phyloP scores from a whole-genome alignment of 2,113 vertebrate species.

The Scolopax mira region DNA sequence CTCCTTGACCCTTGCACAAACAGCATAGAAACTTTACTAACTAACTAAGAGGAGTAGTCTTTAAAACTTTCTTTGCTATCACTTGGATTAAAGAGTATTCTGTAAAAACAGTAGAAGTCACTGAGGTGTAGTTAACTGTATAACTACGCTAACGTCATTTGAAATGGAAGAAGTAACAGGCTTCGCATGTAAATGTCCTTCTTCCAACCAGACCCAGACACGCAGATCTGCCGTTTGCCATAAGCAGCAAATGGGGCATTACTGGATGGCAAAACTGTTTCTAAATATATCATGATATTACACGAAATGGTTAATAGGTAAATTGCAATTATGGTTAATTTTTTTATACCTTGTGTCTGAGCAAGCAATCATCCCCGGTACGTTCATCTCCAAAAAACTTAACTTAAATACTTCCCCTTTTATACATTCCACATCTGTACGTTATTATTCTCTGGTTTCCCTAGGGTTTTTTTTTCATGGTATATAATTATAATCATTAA shows the following conservation, averaged over 20 bases:
- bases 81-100: slow-evolving; percentile 41
- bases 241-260: background rate
- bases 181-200: background rate
- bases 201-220: background rate
- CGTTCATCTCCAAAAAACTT: slow-evolving; percentile 31
- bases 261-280: background rate
- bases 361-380: slow-evolving; percentile 3
- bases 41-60: background rate
- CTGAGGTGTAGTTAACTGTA: slow-evolving; percentile 29
- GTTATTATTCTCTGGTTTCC: background rate
- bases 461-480: background rate
- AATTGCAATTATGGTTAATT: slow-evolving; percentile 58
- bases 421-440: background rate
- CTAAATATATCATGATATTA: slow-evolving; percentile 11
- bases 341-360: slow-evolving; percentile 40
- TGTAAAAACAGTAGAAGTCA: slow-evolving; percentile 41
- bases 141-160: background rate
- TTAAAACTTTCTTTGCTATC: slow-evolving; percentile 40
- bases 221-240: background rate
- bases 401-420: slow-evolving; percentile 5
- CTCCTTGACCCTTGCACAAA: slow-evolving; percentile 24
- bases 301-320: slow-evolving; percentile 18
- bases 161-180: slow-evolving; percentile 13
- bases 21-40: slow-evolving; percentile 8
- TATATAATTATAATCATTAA: slow-evolving; percentile 15